Evolutionary conservation across 2,888 invertebrate species (phyloP).

Genomic region (Drosophila robusta): DNA sequence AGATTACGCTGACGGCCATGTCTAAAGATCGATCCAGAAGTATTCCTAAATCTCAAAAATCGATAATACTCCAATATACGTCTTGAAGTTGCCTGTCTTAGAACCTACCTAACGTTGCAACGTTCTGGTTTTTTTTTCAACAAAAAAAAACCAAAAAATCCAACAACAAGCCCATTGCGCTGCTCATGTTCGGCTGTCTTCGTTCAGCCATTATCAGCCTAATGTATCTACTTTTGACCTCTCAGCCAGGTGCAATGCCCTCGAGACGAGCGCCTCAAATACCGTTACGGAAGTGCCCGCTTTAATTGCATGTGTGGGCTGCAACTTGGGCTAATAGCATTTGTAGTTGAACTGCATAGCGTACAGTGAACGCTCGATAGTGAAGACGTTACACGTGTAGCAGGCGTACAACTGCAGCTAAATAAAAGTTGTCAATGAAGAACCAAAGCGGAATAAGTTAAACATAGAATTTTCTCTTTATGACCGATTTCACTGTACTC

Average conservation of each 20-base stretch:
- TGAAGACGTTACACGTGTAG: background rate
- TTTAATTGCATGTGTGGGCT: slow-evolving; percentile 54
- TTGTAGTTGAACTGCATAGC: slow-evolving; percentile 16
- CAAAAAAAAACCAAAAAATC: background rate
- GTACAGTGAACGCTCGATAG: slow-evolving; percentile 12
- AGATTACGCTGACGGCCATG: too few species aligned
- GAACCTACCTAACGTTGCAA: too few species aligned
- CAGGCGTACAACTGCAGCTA: too few species aligned
- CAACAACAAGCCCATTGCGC: background rate
- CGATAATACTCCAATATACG: too few species aligned
- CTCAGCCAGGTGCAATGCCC: slow-evolving; percentile 44
- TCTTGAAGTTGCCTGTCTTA: too few species aligned
- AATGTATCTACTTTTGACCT: slow-evolving; percentile 35
- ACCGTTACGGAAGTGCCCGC: slow-evolving; percentile 50
- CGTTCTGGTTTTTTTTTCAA: background rate
- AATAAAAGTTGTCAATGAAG: background rate
- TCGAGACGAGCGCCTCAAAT: slow-evolving; percentile 28
- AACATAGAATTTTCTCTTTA: too few species aligned
- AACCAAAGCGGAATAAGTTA: background rate
- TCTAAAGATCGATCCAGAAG: too few species aligned
- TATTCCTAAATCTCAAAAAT: too few species aligned
- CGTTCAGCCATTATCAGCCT: slow-evolving; percentile 15
- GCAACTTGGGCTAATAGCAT: slow-evolving; percentile 21
- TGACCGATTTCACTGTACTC: too few species aligned
- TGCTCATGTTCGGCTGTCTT: slow-evolving; percentile 2